Conservation (phyloP, 2,888 invertebrate species). For the Epistrophella euchroma region DNA sequence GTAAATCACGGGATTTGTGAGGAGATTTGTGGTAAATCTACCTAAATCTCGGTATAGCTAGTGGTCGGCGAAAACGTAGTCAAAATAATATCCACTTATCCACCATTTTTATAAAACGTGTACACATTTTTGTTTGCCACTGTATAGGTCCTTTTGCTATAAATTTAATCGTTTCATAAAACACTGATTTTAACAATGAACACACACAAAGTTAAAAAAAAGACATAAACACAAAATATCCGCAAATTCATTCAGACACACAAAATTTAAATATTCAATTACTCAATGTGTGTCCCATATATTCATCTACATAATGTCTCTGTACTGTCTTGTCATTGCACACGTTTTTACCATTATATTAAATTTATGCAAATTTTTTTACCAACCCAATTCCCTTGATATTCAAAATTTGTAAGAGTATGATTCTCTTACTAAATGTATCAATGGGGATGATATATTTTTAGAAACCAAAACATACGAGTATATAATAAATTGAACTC, state of each 20-base stretch:
- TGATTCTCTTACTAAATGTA: not conserved
- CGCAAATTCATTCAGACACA: not conserved
- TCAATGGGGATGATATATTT: not conserved
- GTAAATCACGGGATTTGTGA: no score
- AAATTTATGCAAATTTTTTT: not conserved
- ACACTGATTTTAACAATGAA: not conserved
- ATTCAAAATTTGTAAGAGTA: not conserved
- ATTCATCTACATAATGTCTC: not conserved
- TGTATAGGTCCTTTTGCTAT: not conserved
- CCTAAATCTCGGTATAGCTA: no score
- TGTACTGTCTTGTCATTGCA: not conserved
- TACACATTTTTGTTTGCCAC: no score
- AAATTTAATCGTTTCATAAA: not conserved
- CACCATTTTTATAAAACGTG: no score
- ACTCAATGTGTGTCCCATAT: not conserved
- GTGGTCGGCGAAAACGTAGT: no score
- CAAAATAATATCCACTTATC: no score
- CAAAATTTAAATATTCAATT: not conserved
- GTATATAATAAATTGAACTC: not conserved
- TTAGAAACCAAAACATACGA: not conserved
- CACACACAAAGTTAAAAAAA: not conserved
- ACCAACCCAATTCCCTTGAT: constrained; percentile 1
- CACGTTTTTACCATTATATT: not conserved
- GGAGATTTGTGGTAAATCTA: no score
- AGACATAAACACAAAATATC: not conserved